These are phyloP conservation scores for Matsumyia berberina DNA, from an alignment of 2,888 invertebrate genomes.

Conservation along the genomic window DNA sequence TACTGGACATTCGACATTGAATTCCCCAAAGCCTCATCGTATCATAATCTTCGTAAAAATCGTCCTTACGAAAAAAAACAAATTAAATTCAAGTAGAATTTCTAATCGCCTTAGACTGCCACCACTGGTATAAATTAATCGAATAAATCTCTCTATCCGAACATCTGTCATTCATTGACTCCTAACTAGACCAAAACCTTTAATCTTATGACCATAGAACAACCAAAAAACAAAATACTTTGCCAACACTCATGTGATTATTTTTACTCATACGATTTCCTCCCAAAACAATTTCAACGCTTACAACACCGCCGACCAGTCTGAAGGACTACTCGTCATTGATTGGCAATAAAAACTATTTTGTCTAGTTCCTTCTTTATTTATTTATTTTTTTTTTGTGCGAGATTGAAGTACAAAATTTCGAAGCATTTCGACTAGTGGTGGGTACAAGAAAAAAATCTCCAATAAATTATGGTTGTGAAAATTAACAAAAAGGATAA, in stretches of 20 bases:
- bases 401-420: not conserved
- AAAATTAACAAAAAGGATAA: constrained; percentile 49
- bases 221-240: constrained; percentile 35
- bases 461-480: constrained; percentile 47
- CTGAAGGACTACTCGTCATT: constrained; percentile 47
- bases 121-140: not conserved
- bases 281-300: constrained; percentile 21
- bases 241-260: constrained; percentile 72
- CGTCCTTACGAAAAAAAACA: no score
- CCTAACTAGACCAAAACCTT: constrained; percentile 33
- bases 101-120: not conserved
- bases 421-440: not conserved
- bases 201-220: constrained; percentile 43
- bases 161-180: constrained; percentile 51
- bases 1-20: no score
- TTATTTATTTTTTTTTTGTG: not conserved
- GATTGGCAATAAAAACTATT: constrained; percentile 45
- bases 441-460: not conserved
- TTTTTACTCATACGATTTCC: constrained; percentile 57
- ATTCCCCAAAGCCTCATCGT: no score
- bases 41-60: no score
- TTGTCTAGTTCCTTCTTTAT: not conserved
- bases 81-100: no score
- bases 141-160: constrained; percentile 16
- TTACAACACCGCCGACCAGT: constrained; percentile 57